These are phyloP conservation scores for Amphilophus citrinellus DNA, from an alignment of 2,113 vertebrate genomes.

Conservation along the genomic window DNA sequence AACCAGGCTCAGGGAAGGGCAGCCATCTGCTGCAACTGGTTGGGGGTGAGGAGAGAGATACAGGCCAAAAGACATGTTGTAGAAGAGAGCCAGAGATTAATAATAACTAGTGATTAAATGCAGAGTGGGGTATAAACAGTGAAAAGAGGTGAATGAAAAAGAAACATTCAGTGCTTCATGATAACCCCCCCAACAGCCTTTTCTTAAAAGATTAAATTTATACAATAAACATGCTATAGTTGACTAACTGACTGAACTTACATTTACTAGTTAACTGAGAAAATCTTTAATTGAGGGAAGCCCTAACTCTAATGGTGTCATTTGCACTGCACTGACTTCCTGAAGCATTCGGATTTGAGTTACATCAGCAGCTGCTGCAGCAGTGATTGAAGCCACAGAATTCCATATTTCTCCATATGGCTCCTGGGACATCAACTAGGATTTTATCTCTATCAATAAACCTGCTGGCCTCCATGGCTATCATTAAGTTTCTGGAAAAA, in stretches of 20 bases:
- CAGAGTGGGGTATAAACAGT: too few species aligned
- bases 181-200: too few species aligned
- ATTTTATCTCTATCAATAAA: conserved; percentile 28
- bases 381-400: background rate
- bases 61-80: too few species aligned
- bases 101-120: too few species aligned
- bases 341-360: background rate
- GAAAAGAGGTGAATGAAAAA: too few species aligned
- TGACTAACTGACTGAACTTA: background rate
- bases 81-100: too few species aligned
- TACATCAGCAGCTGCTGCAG: too few species aligned
- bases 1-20: too few species aligned
- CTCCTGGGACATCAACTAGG: background rate
- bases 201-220: background rate
- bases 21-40: too few species aligned
- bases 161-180: too few species aligned
- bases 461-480: conserved; percentile 16
- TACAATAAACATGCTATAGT: background rate
- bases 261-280: background rate
- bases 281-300: background rate
- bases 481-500: conserved; percentile 16
- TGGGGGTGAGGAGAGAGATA: too few species aligned
- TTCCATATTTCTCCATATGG: background rate
- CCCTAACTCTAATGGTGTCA: background rate
- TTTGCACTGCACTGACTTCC: background rate